Evolutionary conservation across 35 echinoderm and acorn worm genomes (phyloP).

Genomic region (Ophioderma brevispina): DNA sequence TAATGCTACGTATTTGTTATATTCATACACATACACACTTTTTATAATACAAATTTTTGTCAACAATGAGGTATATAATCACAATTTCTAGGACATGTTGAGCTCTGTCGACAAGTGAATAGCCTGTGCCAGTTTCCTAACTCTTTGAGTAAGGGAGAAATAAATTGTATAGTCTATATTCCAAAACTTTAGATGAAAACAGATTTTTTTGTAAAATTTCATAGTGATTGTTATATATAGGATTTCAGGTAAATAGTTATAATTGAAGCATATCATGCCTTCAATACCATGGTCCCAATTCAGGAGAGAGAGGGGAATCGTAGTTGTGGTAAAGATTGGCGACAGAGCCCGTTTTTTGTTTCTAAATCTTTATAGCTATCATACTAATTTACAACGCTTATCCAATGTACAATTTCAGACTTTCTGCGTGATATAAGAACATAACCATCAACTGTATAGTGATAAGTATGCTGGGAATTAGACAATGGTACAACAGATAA

Average conservation of each 20-base stretch:
- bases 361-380: background rate
- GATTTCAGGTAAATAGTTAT: background rate
- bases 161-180: background rate
- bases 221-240: background rate
- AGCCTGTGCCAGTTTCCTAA: background rate
- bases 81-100: background rate
- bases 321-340: background rate
- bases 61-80: constrained; percentile 10
- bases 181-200: background rate
- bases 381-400: background rate
- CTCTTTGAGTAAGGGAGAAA: background rate
- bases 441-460: background rate
- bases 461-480: background rate
- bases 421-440: constrained; percentile 6
- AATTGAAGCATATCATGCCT: no score
- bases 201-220: background rate
- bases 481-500: background rate
- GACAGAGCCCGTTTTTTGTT: background rate
- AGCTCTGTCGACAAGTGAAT: background rate
- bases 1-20: background rate
- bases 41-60: background rate
- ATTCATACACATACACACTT: constrained; percentile 14
- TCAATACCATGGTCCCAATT: background rate
- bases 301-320: background rate
- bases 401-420: background rate